These are phyloP conservation scores for Hestina assimilis DNA, from an alignment of 1,140 invertebrate species.

Conservation along the genomic window DNA sequence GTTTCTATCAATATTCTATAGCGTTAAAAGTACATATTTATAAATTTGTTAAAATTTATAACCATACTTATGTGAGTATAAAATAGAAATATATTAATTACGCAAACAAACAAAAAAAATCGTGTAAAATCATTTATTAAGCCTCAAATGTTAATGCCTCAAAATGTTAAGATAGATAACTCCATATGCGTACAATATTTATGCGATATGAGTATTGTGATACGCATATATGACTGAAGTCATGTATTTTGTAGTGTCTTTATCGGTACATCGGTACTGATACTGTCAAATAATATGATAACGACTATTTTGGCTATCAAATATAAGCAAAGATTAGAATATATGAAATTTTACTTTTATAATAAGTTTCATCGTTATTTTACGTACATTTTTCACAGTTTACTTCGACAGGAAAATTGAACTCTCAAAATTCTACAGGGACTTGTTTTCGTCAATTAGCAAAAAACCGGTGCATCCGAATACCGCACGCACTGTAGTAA, in stretches of 20 bases:
- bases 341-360: not conserved
- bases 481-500: constrained; percentile 46
- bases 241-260: constrained; percentile 35
- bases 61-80: no score
- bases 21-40: no score
- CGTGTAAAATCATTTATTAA: no score
- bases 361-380: not conserved
- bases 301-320: constrained; percentile 34
- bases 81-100: no score
- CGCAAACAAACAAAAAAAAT: no score
- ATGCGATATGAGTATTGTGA: not conserved
- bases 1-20: no score
- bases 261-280: constrained; percentile 44
- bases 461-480: constrained; percentile 48
- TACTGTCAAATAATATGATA: constrained; percentile 41
- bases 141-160: no score
- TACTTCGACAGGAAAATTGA: no score
- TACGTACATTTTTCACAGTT: not conserved
- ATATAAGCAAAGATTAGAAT: constrained; percentile 1
- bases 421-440: no score
- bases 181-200: not conserved
- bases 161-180: not conserved
- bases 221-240: constrained; percentile 7
- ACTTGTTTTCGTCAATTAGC: constrained; percentile 37
- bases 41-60: no score